Conservation (phyloP, 2,797 vertebrate genomes). For the Florisuga fusca region DNA sequence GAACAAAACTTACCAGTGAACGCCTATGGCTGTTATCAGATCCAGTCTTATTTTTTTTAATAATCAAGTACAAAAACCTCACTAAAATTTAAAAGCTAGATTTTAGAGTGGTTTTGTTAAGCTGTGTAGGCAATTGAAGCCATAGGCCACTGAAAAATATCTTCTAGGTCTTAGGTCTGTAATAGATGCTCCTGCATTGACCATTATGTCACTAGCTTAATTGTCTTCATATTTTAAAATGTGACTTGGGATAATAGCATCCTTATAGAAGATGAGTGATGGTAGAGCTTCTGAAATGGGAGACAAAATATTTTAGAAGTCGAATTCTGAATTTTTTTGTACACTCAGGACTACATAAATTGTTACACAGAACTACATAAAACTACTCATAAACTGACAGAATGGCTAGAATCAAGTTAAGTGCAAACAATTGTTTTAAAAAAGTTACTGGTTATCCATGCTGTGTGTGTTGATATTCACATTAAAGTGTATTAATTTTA, state of each 20-base stretch:
- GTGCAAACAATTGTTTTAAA: not conserved
- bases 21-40: not conserved
- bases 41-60: not conserved
- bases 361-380: too few relatives aligned
- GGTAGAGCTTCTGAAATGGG: not conserved
- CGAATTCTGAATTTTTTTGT: not conserved
- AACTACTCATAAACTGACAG: not conserved
- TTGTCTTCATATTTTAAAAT: not conserved
- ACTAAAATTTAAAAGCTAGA: too few relatives aligned
- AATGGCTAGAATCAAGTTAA: not conserved
- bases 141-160: not conserved
- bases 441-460: not conserved
- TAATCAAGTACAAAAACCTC: not conserved
- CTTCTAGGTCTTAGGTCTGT: not conserved
- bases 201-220: not conserved
- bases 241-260: not conserved
- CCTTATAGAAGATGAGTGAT: not conserved
- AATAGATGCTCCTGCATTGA: not conserved
- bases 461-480: not conserved
- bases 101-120: not conserved
- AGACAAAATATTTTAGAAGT: not conserved
- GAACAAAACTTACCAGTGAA: not conserved
- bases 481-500: not conserved
- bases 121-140: not conserved
- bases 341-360: not conserved